A percentile compares a stretch with the other conserved stretches of the same genome.
Conservation (phyloP, 2,113 vertebrate genomes). For the Nyctereutes procyonoides region DNA sequence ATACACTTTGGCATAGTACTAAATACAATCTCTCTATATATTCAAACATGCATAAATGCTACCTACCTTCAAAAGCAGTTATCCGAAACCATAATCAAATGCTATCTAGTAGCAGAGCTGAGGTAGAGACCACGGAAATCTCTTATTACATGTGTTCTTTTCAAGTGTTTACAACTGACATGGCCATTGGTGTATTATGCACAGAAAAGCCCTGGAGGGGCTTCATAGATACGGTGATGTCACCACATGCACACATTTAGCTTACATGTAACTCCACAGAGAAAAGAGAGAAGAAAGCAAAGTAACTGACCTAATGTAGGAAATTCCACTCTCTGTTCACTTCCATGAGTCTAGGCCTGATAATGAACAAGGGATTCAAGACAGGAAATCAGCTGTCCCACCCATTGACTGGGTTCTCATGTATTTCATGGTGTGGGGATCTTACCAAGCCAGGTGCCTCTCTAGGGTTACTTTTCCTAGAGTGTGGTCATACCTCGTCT, state of each 20-base stretch:
- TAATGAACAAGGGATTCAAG: background rate
- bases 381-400: background rate
- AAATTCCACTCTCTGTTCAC: background rate
- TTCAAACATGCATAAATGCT: background rate
- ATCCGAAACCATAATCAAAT: background rate
- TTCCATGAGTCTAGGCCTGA: background rate
- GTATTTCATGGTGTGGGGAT: background rate
- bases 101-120: background rate
- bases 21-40: background rate
- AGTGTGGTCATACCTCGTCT: background rate
- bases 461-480: background rate
- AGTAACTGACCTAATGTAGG: background rate
- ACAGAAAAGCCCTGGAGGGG: background rate
- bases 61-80: slow-evolving; percentile 18
- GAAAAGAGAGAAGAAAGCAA: background rate
- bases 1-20: background rate
- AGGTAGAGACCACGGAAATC: background rate
- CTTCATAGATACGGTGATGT: background rate
- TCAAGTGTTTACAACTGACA: background rate
- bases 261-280: background rate
- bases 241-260: background rate
- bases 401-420: background rate
- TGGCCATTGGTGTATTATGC: background rate
- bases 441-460: background rate
- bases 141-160: background rate